phyloP scores from a whole-genome alignment of 2,888 invertebrate species.

The Agrilus mali region DNA sequence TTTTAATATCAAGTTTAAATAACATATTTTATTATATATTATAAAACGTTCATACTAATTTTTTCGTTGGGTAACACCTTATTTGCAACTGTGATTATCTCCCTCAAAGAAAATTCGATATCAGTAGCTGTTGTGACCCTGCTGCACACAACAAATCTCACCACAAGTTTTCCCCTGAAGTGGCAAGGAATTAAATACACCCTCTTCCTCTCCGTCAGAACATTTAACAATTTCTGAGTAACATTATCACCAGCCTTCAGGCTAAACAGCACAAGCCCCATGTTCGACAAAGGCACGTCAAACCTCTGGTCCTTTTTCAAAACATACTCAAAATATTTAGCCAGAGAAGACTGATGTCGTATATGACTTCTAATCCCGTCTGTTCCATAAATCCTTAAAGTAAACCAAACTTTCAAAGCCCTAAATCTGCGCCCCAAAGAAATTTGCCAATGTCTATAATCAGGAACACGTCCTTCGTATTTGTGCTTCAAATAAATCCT shows the following conservation, averaged over 20 bases:
- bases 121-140: slow-evolving; percentile 54
- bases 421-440: slow-evolving; percentile 76
- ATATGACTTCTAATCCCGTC: slow-evolving; percentile 66
- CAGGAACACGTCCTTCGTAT: slow-evolving; percentile 48
- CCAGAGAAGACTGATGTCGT: slow-evolving; percentile 58
- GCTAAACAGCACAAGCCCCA: slow-evolving; percentile 74
- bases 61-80: neutral
- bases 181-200: slow-evolving; percentile 71
- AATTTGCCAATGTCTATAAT: slow-evolving; percentile 72
- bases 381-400: slow-evolving; percentile 67
- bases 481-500: slow-evolving; percentile 74
- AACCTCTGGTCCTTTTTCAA: slow-evolving; percentile 61
- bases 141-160: slow-evolving; percentile 74
- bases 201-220: slow-evolving; percentile 58
- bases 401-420: slow-evolving; percentile 86
- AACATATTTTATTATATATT: too few species aligned
- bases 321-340: slow-evolving; percentile 61
- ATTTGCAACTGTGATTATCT: slow-evolving; percentile 12
- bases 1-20: too few species aligned
- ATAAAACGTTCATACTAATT: too few species aligned
- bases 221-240: slow-evolving; percentile 57
- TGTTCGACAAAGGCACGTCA: slow-evolving; percentile 43
- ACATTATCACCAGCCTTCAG: slow-evolving; percentile 57
- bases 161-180: slow-evolving; percentile 50
- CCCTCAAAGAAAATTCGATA: slow-evolving; percentile 54